Percentiles rank a stretch among this genome's conserved stretches.
Evolutionary conservation across 2,888 invertebrate species (phyloP).

Genomic region (Idaea biselata): DNA sequence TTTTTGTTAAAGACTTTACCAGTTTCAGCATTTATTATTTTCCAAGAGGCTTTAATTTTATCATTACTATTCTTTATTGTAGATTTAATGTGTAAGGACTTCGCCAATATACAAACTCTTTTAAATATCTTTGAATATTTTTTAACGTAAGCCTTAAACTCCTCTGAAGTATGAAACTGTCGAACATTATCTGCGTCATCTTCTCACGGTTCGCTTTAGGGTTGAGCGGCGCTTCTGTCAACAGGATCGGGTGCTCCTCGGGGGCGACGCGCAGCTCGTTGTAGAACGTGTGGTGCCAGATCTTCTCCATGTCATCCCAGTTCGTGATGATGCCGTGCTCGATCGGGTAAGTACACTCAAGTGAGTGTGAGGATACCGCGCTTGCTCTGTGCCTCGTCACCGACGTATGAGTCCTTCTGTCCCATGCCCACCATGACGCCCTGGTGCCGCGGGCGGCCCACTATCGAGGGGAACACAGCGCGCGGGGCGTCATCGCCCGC

Average conservation of each 20-base stretch:
- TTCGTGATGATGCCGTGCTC: constrained; percentile 97
- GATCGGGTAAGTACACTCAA: constrained; percentile 96
- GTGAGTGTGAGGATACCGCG: constrained; percentile 91
- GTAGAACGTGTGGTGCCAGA: constrained; percentile 98
- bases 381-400: constrained; percentile 93
- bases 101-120: too few species aligned
- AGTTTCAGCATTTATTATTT: too few species aligned
- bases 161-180: too few species aligned
- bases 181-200: constrained; percentile 97
- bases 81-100: too few species aligned
- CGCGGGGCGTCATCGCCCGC: constrained; percentile 96
- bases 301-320: constrained; percentile 99
- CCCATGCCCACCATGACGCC: constrained; percentile 97
- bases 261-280: constrained; percentile 96
- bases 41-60: too few species aligned
- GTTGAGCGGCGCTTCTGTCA: constrained; percentile 96
- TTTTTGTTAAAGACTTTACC: too few species aligned
- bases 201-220: constrained; percentile 97
- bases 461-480: constrained; percentile 97
- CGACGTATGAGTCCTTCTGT: constrained; percentile 93
- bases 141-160: too few species aligned
- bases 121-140: too few species aligned
- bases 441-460: constrained; percentile 94
- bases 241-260: constrained; percentile 95
- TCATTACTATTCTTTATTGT: too few species aligned